These are phyloP conservation scores for Chlorops oryzae DNA, from an alignment of 1,140 invertebrate genomes.

Conservation along the genomic window DNA sequence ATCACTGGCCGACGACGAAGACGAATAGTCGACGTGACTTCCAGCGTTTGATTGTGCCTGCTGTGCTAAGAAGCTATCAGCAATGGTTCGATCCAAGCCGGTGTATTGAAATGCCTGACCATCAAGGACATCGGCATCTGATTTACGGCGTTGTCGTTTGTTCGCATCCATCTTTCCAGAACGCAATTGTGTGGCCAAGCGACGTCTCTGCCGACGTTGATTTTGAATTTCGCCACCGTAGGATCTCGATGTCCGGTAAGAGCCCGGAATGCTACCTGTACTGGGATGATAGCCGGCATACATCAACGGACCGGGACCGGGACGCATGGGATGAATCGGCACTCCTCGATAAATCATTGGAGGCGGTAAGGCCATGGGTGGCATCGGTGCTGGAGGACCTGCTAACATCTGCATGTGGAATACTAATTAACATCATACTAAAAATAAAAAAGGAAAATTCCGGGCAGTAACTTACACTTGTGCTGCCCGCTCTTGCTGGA, in stretches of 20 bases:
- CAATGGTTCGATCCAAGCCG: slow-evolving; percentile 39
- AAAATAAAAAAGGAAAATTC: no score
- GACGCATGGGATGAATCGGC: slow-evolving; percentile 19
- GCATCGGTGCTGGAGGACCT: not conserved
- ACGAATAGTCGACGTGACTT: slow-evolving; percentile 40
- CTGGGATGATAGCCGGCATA: slow-evolving; percentile 3
- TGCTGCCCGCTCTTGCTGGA: slow-evolving; percentile 28
- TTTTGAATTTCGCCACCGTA: no score
- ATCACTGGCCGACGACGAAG: slow-evolving; percentile 29
- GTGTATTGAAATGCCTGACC: slow-evolving; percentile 36
- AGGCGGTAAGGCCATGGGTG: slow-evolving; percentile 6
- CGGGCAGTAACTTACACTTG: slow-evolving; percentile 20
- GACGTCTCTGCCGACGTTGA: slow-evolving; percentile 32
- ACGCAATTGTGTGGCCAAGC: slow-evolving; percentile 18
- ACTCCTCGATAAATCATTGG: slow-evolving; percentile 1
- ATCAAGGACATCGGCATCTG: slow-evolving; percentile 38
- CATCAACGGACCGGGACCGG: slow-evolving; percentile 23
- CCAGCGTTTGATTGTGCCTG: slow-evolving; percentile 36
- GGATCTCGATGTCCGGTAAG: slow-evolving; percentile 38
- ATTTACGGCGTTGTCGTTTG: slow-evolving; percentile 40
- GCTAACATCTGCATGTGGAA: not conserved
- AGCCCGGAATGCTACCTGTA: slow-evolving; percentile 30
- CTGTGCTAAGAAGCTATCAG: slow-evolving; percentile 39
- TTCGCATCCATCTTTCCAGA: slow-evolving; percentile 28
- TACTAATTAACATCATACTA: not conserved